Percentiles rank a stretch among this genome's conserved stretches.
Evolutionary conservation across 1,140 invertebrate species (phyloP).

Genomic region (Drosophila suzukii): DNA sequence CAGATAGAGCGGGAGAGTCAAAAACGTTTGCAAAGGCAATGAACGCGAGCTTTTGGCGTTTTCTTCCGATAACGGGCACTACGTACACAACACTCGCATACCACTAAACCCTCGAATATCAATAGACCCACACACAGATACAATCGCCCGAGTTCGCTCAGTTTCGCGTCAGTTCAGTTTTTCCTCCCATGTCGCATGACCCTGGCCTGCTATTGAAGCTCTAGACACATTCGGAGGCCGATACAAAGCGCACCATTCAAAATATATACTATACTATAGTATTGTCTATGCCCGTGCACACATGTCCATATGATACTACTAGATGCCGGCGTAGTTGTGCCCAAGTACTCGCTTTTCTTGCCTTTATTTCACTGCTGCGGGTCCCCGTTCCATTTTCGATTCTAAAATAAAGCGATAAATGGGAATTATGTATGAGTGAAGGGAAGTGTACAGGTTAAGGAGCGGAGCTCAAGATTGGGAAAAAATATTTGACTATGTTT

Average conservation of each 20-base stretch:
- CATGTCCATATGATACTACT: constrained; percentile 13
- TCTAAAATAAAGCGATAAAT: constrained; percentile 18
- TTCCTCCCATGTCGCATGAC: constrained; percentile 83
- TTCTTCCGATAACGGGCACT: constrained; percentile 83
- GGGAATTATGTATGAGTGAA: not conserved
- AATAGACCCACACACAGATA: constrained; percentile 36
- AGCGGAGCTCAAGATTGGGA: not conserved
- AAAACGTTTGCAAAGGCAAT: constrained; percentile 78
- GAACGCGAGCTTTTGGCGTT: constrained; percentile 82
- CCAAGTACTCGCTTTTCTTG: constrained; percentile 8
- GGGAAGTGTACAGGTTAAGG: not conserved
- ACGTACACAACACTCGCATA: constrained; percentile 43
- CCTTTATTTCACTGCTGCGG: constrained; percentile 5
- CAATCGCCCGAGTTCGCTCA: constrained; percentile 45
- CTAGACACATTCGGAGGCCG: constrained; percentile 79
- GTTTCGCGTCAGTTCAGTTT: constrained; percentile 65
- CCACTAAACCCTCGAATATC: constrained; percentile 17
- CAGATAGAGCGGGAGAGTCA: constrained; percentile 20
- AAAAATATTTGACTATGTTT: not conserved
- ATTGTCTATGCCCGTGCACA: constrained; percentile 31
- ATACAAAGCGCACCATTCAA: constrained; percentile 83
- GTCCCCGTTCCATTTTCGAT: constrained; percentile 12
- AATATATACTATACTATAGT: constrained; percentile 76
- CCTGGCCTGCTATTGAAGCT: constrained; percentile 84
- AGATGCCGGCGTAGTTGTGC: constrained; percentile 35